Base-by-base conservation (phyloP, 1,140 invertebrate species). In the Achroia grisella region DNA sequence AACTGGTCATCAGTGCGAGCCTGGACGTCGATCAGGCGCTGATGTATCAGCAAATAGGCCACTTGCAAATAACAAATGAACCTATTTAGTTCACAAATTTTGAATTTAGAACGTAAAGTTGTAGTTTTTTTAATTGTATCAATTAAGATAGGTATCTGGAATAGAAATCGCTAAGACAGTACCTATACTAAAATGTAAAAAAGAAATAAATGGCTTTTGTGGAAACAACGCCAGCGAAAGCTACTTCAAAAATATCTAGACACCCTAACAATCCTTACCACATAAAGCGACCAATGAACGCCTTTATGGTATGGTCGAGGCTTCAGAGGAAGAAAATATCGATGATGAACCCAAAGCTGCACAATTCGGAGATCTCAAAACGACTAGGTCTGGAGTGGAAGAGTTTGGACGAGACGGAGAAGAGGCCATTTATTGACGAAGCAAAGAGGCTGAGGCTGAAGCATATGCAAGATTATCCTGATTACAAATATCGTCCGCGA, bases 391-490 rank as follows among this genome's bases (percentile, higher is more conserved):
- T 87, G 0, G 88, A 91, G 53, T 94, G 93, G 93, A 93, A 93
- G 62, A 76, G 88, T 44, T 75, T 94, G 17, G 86, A 88, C 13
- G 91, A 93, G 41, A 74, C 77, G 1, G 90, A 94, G 48, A 90
- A 93, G 55, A 83, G 89, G 44, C 94, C 94, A 0, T 96, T 95
- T 67, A 95, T 95, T 51, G 94, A 96, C 69, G 94, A 95, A 81
- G 92, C 92, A 0, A 93, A 93, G 67, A 71, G 91, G 13, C 73
- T 93, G 34, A 88, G 93, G 34, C 87, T 89, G 10, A 89, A 92
- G 52, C 93, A 94, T 68, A 94, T 93, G 91, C 86, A 91, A 43
- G 91, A 93, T 62, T 89, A 93, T 77, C 91, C 91, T 1, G 89
- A 92, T 53, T 93, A 93, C 69, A 93, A 93, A 70, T 93, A 93